Percentiles rank a stretch among this genome's conserved stretches.
Evolutionary conservation across 2,797 vertebrate species (phyloP).

Genomic region (Acipenser transmontanus): DNA sequence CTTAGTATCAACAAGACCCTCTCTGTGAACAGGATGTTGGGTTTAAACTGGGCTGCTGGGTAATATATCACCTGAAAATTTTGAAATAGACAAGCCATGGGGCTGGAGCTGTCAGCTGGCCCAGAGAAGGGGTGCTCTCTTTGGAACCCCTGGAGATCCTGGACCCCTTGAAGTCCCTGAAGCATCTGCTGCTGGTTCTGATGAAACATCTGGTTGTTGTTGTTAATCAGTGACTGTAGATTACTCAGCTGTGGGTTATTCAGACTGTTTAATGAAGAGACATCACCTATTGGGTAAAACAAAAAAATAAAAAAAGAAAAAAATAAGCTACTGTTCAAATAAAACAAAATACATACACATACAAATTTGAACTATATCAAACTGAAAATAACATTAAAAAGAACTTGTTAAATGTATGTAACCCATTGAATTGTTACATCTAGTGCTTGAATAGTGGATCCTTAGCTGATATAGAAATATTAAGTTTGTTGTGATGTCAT

Average conservation of each 20-base stretch:
- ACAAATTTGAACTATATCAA: too few species aligned
- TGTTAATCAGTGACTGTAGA: slow-evolving; percentile 69
- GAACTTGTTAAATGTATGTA: slow-evolving; percentile 17
- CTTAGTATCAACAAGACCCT: too few species aligned
- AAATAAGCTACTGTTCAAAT: slow-evolving; percentile 40
- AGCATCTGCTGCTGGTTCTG: slow-evolving; percentile 65
- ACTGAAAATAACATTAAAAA: slow-evolving; percentile 4
- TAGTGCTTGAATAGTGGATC: too few species aligned
- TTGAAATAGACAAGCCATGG: slow-evolving; percentile 89
- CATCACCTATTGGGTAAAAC: slow-evolving; percentile 63
- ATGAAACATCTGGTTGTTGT: slow-evolving; percentile 69
- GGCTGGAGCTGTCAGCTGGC: slow-evolving; percentile 64
- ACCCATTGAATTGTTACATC: slow-evolving; percentile 17
- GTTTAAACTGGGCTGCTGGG: neutral
- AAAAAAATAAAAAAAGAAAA: slow-evolving; percentile 30
- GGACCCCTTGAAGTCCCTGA: slow-evolving; percentile 73
- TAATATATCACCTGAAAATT: slow-evolving; percentile 80
- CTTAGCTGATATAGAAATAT: too few species aligned
- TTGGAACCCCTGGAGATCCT: slow-evolving; percentile 73
- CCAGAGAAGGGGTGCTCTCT: slow-evolving; percentile 67
- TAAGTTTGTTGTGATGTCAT: too few species aligned
- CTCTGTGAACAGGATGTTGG: too few species aligned
- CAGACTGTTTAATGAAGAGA: slow-evolving; percentile 71
- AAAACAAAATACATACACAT: neutral
- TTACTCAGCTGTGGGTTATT: slow-evolving; percentile 72